Evolutionary conservation across 92 coral and sea anemone genomes (phyloP).

Genomic region (Diadumene lineata): DNA sequence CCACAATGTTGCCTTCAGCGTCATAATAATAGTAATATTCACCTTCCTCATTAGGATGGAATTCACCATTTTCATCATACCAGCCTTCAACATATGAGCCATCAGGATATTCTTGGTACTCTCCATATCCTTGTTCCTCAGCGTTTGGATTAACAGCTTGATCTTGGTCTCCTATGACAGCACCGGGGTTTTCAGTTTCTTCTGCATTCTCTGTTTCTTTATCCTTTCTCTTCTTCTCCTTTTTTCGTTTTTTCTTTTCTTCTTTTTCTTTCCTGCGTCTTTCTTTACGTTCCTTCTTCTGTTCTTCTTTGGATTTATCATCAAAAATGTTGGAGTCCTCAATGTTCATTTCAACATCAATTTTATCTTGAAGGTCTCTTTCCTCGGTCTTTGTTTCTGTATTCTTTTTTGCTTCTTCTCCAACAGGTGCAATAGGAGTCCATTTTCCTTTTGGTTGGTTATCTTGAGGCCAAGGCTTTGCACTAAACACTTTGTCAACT

Average conservation of each 20-base stretch:
- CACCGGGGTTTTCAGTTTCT: constrained; percentile 27
- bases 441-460: constrained; percentile 11
- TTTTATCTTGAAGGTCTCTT: not conserved
- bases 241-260: constrained; percentile 16
- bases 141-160: constrained; percentile 7
- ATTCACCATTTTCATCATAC: constrained; percentile 42
- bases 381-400: constrained; percentile 1
- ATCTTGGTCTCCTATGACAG: not conserved
- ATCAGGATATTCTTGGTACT: constrained; percentile 9
- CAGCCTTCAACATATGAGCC: constrained; percentile 34
- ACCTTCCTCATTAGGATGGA: constrained; percentile 30
- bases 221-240: constrained; percentile 43
- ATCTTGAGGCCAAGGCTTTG: constrained; percentile 15
- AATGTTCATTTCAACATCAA: not conserved
- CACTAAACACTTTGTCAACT: constrained; percentile 42
- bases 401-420: not conserved
- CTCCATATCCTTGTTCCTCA: not conserved
- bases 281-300: constrained; percentile 18
- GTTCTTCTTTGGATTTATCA: constrained; percentile 24
- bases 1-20: constrained; percentile 33
- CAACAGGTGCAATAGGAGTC: constrained; percentile 16
- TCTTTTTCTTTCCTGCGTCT: constrained; percentile 25
- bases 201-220: constrained; percentile 57
- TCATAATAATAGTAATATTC: constrained; percentile 37
- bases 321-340: not conserved